Conservation (phyloP, 2,888 invertebrate genomes). For the Rhorus exstirpatorius region DNA sequence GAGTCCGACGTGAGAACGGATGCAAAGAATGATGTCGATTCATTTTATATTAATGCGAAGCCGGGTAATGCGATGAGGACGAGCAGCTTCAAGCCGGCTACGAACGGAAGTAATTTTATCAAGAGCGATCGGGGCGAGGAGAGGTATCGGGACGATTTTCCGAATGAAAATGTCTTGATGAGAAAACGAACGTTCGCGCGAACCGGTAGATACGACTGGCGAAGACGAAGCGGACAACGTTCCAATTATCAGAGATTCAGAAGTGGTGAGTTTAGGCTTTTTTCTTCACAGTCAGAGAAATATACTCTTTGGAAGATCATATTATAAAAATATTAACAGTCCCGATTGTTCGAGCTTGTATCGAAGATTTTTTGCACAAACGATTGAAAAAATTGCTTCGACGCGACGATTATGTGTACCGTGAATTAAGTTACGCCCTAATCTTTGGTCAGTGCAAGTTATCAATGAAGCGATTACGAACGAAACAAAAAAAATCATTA, state of each 20-base stretch:
- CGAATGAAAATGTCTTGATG: slow-evolving; percentile 56
- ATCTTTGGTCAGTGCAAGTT: background rate
- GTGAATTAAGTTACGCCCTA: too few species aligned
- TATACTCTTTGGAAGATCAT: too few species aligned
- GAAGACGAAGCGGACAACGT: slow-evolving; percentile 54
- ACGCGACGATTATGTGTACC: background rate
- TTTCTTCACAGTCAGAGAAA: background rate
- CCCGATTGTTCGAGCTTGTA: background rate
- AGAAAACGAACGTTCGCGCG: slow-evolving; percentile 54
- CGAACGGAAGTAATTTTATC: slow-evolving; percentile 35
- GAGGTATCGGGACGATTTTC: slow-evolving; percentile 67
- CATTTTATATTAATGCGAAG: slow-evolving; percentile 50
- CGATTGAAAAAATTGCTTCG: background rate
- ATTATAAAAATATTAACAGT: too few species aligned
- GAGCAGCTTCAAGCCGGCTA: background rate
- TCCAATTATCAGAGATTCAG: slow-evolving; percentile 67
- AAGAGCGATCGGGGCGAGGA: slow-evolving; percentile 63
- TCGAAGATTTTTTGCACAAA: background rate
- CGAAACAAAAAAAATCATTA: slow-evolving; percentile 23
- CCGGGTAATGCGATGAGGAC: slow-evolving; percentile 13
- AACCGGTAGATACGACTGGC: slow-evolving; percentile 63
- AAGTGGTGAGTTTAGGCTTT: slow-evolving; percentile 55
- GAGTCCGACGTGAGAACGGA: background rate
- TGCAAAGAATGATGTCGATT: slow-evolving; percentile 12
- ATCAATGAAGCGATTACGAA: background rate